Percentiles rank a stretch among this genome's conserved stretches.
These are phyloP conservation scores for Aphaenogaster rudis DNA, from an alignment of 1,140 invertebrate species.

Conservation along the genomic window DNA sequence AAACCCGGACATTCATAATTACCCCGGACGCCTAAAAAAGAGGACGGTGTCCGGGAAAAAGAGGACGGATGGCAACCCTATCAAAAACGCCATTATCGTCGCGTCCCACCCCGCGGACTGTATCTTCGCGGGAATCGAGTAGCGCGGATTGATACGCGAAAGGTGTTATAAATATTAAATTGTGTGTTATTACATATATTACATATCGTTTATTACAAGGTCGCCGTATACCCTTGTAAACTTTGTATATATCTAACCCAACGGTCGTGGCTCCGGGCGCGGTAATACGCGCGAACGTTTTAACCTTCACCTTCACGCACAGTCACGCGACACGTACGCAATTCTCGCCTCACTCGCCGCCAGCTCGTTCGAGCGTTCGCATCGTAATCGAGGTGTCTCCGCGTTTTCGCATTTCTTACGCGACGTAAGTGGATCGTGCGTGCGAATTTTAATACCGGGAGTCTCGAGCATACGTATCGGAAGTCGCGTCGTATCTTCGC, in stretches of 20 bases:
- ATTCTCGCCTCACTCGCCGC: background rate
- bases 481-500: background rate
- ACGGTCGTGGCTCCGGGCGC: background rate
- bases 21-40: no score
- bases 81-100: background rate
- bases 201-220: background rate
- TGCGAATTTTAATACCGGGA: background rate
- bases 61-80: no score
- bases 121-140: background rate
- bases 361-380: background rate
- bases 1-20: no score
- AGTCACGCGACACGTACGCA: background rate
- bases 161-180: background rate
- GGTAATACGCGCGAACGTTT: background rate
- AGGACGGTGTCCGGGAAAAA: no score
- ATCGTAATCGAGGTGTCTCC: background rate
- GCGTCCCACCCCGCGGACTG: background rate
- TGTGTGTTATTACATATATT: background rate
- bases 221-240: background rate
- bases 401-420: background rate
- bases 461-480: background rate
- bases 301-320: constrained; percentile 12
- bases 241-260: background rate
- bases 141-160: background rate
- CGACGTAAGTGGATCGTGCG: background rate